A percentile compares a stretch with the other conserved stretches of the same genome.
Evolutionary conservation across 2,888 invertebrate genomes (phyloP).

Genomic region (Drosophila melanosoma): DNA sequence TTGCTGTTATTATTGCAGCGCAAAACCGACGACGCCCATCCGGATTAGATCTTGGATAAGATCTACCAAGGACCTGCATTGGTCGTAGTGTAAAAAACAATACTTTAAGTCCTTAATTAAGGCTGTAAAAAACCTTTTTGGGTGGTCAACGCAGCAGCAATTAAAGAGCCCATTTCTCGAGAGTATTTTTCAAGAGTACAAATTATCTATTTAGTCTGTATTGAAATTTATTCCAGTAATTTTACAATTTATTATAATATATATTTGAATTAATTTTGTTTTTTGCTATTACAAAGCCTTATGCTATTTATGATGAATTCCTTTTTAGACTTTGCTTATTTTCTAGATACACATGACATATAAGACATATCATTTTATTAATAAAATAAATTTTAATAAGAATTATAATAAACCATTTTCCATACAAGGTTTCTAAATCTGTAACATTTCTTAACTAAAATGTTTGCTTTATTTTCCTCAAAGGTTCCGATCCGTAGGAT

Average conservation of each 20-base stretch:
- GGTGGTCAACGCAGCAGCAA: slow-evolving; percentile 12
- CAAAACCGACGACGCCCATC: slow-evolving; percentile 33
- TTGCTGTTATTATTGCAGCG: slow-evolving; percentile 30
- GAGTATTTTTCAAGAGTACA: too few relatives aligned
- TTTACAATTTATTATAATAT: neutral
- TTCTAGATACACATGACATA: neutral
- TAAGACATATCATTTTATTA: too few relatives aligned
- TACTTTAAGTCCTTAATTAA: slow-evolving; percentile 22
- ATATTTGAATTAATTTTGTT: neutral
- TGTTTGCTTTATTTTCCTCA: too few relatives aligned
- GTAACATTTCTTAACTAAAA: too few relatives aligned
- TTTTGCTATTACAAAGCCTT: too few relatives aligned
- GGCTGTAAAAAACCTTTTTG: neutral
- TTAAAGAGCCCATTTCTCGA: neutral
- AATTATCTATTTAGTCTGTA: neutral
- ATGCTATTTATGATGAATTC: neutral
- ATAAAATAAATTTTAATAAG: too few relatives aligned
- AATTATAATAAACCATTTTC: too few relatives aligned
- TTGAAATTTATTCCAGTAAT: neutral
- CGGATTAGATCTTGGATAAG: slow-evolving; percentile 27
- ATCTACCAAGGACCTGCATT: slow-evolving; percentile 2
- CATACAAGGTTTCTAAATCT: too few relatives aligned
- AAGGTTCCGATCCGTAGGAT: too few relatives aligned
- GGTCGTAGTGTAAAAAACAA: slow-evolving; percentile 9
- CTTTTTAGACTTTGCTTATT: neutral